Conservation (phyloP, 2,113 vertebrate species). For the Pituophis catenifer region DNA sequence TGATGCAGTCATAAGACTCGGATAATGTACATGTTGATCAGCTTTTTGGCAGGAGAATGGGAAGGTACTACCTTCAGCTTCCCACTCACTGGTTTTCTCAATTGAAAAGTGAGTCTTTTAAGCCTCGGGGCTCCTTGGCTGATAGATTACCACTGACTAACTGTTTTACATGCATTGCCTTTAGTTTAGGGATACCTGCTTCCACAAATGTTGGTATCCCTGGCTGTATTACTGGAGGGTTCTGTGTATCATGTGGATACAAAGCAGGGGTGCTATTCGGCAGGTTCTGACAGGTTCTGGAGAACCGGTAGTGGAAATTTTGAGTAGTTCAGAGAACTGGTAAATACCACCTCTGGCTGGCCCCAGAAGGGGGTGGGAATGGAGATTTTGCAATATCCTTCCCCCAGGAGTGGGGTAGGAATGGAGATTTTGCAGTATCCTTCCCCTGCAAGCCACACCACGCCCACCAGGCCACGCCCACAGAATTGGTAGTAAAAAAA, state of each 20-base stretch:
- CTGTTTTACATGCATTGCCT: background rate
- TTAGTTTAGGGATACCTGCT: accelerated
- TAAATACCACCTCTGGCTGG: too few species aligned
- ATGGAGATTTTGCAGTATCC: too few species aligned
- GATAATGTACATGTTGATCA: background rate
- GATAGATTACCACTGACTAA: background rate
- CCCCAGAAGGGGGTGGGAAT: too few species aligned
- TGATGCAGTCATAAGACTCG: background rate
- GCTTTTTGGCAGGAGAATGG: background rate
- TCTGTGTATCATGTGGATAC: background rate
- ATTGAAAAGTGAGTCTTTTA: background rate
- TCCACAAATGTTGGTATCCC: background rate
- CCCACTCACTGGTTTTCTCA: background rate
- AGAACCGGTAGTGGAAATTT: too few species aligned
- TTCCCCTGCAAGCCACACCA: too few species aligned
- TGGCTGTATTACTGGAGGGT: background rate
- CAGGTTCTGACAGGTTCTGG: too few species aligned
- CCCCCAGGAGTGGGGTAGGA: too few species aligned
- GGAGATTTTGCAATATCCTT: too few species aligned
- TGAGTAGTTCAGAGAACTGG: too few species aligned
- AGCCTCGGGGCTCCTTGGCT: background rate
- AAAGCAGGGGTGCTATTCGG: background rate
- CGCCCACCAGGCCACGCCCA: too few species aligned
- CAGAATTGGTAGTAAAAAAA: too few species aligned
- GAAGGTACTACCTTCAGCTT: background rate